These are phyloP conservation scores for Amazona guildingii DNA, from an alignment of 2,113 vertebrate genomes.

Conservation along the genomic window DNA sequence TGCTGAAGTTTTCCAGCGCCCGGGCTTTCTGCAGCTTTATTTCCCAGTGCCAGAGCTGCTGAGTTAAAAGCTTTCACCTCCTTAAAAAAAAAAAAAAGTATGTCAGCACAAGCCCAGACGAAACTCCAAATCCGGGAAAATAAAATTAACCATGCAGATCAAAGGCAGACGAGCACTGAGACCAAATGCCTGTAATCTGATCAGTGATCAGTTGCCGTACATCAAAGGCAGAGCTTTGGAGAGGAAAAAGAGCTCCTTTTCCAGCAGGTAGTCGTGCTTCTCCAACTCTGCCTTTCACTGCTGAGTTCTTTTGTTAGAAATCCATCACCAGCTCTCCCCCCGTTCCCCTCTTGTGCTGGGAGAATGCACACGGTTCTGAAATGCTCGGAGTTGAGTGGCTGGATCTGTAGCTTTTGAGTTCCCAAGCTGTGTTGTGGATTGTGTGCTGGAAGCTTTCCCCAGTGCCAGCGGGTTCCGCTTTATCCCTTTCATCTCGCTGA, in stretches of 20 bases:
- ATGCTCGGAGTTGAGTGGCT: slow-evolving; percentile 54
- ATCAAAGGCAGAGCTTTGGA: slow-evolving; percentile 82
- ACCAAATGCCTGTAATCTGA: slow-evolving; percentile 89
- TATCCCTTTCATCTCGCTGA: slow-evolving; percentile 82
- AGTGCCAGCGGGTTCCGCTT: slow-evolving; percentile 81
- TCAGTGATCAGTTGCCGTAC: slow-evolving; percentile 83
- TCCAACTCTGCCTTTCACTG: slow-evolving; percentile 31
- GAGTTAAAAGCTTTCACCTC: slow-evolving; percentile 64
- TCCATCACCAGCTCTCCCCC: neutral
- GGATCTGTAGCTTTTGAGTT: slow-evolving; percentile 68
- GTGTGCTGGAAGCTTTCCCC: slow-evolving; percentile 74
- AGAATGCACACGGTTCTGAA: slow-evolving; percentile 33
- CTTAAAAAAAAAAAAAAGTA: slow-evolving; percentile 58
- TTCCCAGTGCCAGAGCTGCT: slow-evolving; percentile 62
- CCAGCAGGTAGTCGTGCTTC: slow-evolving; percentile 65
- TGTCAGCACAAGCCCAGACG: slow-evolving; percentile 78
- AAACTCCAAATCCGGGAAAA: slow-evolving; percentile 81
- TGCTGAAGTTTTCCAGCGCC: slow-evolving; percentile 53
- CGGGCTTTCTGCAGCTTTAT: slow-evolving; percentile 52
- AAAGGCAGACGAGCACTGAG: slow-evolving; percentile 84
- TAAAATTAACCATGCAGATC: slow-evolving; percentile 84
- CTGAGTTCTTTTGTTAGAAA: slow-evolving; percentile 58
- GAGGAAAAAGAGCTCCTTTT: slow-evolving; percentile 60
- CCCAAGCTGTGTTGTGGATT: slow-evolving; percentile 73
- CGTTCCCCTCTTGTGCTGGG: neutral